Evolutionary conservation across 2,888 invertebrate species (phyloP), one percentile per base, ranked within the genome.

Genomic region (Eupithecia centaureata): DNA sequence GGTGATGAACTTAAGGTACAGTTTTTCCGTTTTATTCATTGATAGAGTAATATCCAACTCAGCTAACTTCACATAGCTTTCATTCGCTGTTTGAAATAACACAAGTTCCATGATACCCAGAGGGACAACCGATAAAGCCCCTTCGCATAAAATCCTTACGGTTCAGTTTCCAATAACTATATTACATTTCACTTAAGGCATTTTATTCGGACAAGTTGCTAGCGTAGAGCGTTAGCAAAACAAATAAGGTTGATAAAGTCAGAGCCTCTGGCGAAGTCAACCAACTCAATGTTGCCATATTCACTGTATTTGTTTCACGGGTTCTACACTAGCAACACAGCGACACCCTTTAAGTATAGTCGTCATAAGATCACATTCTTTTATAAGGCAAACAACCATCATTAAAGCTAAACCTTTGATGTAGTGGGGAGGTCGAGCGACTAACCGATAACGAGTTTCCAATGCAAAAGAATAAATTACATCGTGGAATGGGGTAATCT

Each of bases 361-460:
- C 89, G 87, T 92, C 92, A 90, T 90, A 92, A 92, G 91, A 93
- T 92, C 93, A 93, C 92, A 92, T 91, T 93, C 89, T 87, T 87
- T 87, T 88, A 88, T 92, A 93, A 93, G 93, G 92, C 93, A 92
- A 92, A 93, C 92, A 92, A 93, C 92, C 92, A 92, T 92, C 79
- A 86, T 92, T 92, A 92, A 92, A 92, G 92, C 92, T 93, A 92
- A 91, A 90, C 89, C 87, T 90, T 90, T 88, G 86, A 87, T 87
- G 87, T 83, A 79, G 81, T 75, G 79, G 82, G 80, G 77, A 82
- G 69, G 60, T 61, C 63, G 84, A 82, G 82, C 81, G 81, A 81
- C 76, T 78, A 85, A 90, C 85, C 87, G 84, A 85, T 87, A 87
- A 87, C 85, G 82, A 86, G 85, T 76, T 76, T 77, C 77, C 62